Evolutionary conservation across 2,113 vertebrate genomes (phyloP), one percentile per base, ranked within the genome.

Genomic region (Daphoenositta chrysoptera): DNA sequence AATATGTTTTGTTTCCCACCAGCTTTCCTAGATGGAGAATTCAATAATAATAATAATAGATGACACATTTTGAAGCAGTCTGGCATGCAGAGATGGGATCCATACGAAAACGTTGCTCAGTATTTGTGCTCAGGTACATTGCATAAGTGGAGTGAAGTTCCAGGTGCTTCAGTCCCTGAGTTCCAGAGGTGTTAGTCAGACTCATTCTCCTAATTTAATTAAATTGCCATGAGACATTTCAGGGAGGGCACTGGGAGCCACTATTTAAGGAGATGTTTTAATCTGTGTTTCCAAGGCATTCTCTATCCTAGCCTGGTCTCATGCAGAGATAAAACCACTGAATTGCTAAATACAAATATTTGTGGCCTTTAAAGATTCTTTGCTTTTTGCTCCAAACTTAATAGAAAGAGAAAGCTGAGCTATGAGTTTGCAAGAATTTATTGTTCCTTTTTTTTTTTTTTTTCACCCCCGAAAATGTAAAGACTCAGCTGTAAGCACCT

Each of bases 271-370:
- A 68, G 24, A 28, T 69, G 40, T 64, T 96, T 97, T 96, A 94
- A 94, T 96, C 70, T 77, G 40, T 89, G 77, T 96, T 97, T 96
- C 89, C 87, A 87, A 96, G 78, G 33, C 68, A 66, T 83, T 92
- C 60, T 88, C 54, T 90, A 37, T 68, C 51, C 70, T 64, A 94
- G 80, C 56, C 51, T 79, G 69, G 90, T 88, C 87, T 95, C 95
- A 89, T 54, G 79, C 86, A 93, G 94, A 92, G 89, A 95, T 96
- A 95, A 95, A 97, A 95, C 94, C 95, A 95, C 91, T 73, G 81
- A 92, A 94, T 96, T 93, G 94, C 87, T 87, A 84, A 96, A 90
- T 63, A 69, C 87, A 81, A 92, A 97, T 95, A 77, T 58, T 85
- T 95, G 96, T 90, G 96, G 97, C 47, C 51, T 96, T 93, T 97